Percentiles rank a stretch among this genome's conserved stretches.
These are phyloP conservation scores for Zelleria hepariella DNA, from an alignment of 2,888 invertebrate genomes.

Conservation along the genomic window DNA sequence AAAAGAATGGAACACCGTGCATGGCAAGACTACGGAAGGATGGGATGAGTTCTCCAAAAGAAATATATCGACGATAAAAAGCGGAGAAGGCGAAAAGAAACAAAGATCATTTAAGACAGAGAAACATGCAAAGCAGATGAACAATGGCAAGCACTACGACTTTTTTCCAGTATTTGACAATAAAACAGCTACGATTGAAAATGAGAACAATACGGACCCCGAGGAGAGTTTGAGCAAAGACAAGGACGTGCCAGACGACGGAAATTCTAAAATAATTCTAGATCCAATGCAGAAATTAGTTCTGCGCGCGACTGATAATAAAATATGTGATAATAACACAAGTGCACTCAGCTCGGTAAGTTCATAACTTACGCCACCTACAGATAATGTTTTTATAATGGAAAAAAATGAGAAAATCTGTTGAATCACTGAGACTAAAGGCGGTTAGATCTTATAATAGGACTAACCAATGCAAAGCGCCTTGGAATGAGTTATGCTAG, in stretches of 20 bases:
- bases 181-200: conserved; percentile 29
- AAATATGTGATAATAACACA: conserved; percentile 67
- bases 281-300: conserved; percentile 68
- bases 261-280: conserved; percentile 62
- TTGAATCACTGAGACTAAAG: neutral
- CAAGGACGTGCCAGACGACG: conserved; percentile 29
- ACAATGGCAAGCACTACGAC: conserved; percentile 58
- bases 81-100: conserved; percentile 25
- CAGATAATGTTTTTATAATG: conserved; percentile 35
- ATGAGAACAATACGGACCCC: conserved; percentile 16
- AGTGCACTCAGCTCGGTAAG: conserved; percentile 66
- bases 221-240: neutral
- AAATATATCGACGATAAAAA: conserved; percentile 48
- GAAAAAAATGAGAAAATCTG: conserved; percentile 21
- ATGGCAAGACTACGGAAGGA: conserved; percentile 45
- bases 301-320: conserved; percentile 69
- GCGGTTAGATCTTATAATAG: too few relatives aligned
- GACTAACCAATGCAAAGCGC: too few relatives aligned
- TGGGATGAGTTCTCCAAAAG: conserved; percentile 62
- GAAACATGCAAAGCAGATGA: conserved; percentile 23
- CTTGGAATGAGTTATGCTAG: too few relatives aligned
- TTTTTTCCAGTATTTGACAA: conserved; percentile 65
- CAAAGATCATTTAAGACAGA: conserved; percentile 3
- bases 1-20: conserved; percentile 49
- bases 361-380: conserved; percentile 44